phyloP scores from a whole-genome alignment of 2,888 invertebrate species.

The Nasonia oneida region DNA sequence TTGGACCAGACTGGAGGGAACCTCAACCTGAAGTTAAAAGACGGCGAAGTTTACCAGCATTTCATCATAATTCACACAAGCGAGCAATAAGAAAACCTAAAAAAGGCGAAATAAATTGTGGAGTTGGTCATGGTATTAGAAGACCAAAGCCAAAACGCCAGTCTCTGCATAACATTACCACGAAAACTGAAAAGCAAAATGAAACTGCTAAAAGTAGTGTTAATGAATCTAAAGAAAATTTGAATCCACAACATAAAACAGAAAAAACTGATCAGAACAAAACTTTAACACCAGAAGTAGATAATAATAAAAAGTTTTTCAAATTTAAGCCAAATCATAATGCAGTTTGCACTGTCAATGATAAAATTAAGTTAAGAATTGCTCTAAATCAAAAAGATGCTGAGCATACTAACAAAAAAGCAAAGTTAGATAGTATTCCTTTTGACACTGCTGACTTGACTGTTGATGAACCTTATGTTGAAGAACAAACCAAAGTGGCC shows the following conservation, averaged over 20 bases:
- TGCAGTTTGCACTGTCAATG: slow-evolving; percentile 76
- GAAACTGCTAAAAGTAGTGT: background rate
- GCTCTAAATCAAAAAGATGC: slow-evolving; percentile 65
- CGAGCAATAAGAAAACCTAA: slow-evolving; percentile 76
- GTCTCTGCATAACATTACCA: background rate
- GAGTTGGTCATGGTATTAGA: slow-evolving; percentile 84
- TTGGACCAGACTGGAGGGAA: slow-evolving; percentile 49
- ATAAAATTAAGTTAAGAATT: slow-evolving; percentile 77
- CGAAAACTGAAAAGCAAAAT: slow-evolving; percentile 37
- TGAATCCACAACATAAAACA: slow-evolving; percentile 57
- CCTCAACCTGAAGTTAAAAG: slow-evolving; percentile 44
- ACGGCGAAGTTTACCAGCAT: slow-evolving; percentile 62
- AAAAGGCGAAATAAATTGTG: slow-evolving; percentile 84
- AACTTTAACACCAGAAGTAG: slow-evolving; percentile 54
- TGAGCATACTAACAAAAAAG: slow-evolving; percentile 63
- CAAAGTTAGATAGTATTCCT: slow-evolving; percentile 65
- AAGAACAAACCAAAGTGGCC: slow-evolving; percentile 70
- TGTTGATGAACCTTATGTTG: slow-evolving; percentile 74
- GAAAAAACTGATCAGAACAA: slow-evolving; percentile 52
- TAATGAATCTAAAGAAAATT: slow-evolving; percentile 34
- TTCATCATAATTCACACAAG: slow-evolving; percentile 62
- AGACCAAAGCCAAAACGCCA: slow-evolving; percentile 81
- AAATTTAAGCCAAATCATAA: slow-evolving; percentile 74
- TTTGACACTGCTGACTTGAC: slow-evolving; percentile 76
- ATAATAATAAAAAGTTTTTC: slow-evolving; percentile 78